Conservation (phyloP, 1,140 invertebrate genomes). For the Aphaenogaster floridana region DNA sequence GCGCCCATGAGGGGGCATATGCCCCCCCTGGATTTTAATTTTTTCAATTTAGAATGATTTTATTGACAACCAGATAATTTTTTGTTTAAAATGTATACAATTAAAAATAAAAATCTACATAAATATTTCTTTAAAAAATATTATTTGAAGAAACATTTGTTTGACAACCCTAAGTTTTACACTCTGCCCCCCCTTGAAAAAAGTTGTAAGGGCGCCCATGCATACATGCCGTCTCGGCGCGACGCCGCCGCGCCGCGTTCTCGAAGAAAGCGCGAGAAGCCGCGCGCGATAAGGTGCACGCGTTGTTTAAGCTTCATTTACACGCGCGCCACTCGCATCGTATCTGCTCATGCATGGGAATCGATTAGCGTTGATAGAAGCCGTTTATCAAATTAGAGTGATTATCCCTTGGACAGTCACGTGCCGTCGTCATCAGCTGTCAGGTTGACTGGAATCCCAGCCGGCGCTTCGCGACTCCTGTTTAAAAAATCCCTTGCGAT, state of each 20-base stretch:
- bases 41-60: too few species aligned
- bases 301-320: constrained; percentile 47
- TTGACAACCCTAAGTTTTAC: too few species aligned
- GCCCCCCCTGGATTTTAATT: too few species aligned
- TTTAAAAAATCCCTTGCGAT: background rate
- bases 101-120: too few species aligned
- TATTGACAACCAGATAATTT: too few species aligned
- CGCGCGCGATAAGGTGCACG: constrained; percentile 43
- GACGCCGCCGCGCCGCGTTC: background rate
- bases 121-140: too few species aligned
- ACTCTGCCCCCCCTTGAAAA: too few species aligned
- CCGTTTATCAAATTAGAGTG: constrained; percentile 15
- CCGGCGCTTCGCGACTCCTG: background rate
- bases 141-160: too few species aligned
- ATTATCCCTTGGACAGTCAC: background rate
- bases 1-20: too few species aligned
- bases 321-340: background rate
- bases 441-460: background rate
- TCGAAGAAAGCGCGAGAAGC: constrained; percentile 35
- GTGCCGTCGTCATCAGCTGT: background rate
- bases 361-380: background rate
- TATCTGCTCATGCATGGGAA: background rate
- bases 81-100: too few species aligned
- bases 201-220: too few species aligned
- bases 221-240: background rate